Percentiles rank a stretch among this genome's conserved stretches.
phyloP scores from a whole-genome alignment of 2,888 invertebrate species.

The Autographa gamma region DNA sequence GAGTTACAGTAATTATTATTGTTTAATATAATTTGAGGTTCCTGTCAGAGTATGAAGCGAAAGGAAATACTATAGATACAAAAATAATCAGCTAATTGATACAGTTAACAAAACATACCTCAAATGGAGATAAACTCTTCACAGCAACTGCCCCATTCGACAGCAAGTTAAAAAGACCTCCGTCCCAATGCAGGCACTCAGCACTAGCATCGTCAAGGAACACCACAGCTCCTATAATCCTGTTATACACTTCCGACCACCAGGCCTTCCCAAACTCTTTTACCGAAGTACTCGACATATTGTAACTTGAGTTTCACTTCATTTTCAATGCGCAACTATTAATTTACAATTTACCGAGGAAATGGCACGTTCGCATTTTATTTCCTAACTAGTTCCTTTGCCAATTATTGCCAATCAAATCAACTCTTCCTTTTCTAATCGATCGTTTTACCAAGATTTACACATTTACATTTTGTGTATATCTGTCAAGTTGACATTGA shows the following conservation, averaged over 20 bases:
- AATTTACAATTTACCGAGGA: not conserved
- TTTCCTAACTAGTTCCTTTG: not conserved
- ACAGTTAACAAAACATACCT: conserved; percentile 73
- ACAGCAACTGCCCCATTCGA: conserved; percentile 90
- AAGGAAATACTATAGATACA: no score
- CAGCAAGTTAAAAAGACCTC: conserved; percentile 89
- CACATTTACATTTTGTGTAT: not conserved
- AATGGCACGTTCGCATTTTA: not conserved
- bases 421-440: not conserved
- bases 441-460: not conserved
- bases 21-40: not conserved
- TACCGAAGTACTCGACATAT: conserved; percentile 70
- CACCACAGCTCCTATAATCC: conserved; percentile 90
- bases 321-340: not conserved
- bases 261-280: conserved; percentile 86
- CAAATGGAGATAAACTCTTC: conserved; percentile 90
- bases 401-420: not conserved
- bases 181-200: conserved; percentile 92
- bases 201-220: conserved; percentile 90
- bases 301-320: conserved; percentile 7
- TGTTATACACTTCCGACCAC: conserved; percentile 90
- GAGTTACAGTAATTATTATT: not conserved
- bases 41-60: not conserved
- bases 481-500: not conserved
- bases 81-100: no score